Conservation (phyloP, 1,140 invertebrate genomes). For the Frieseomelitta varia region DNA sequence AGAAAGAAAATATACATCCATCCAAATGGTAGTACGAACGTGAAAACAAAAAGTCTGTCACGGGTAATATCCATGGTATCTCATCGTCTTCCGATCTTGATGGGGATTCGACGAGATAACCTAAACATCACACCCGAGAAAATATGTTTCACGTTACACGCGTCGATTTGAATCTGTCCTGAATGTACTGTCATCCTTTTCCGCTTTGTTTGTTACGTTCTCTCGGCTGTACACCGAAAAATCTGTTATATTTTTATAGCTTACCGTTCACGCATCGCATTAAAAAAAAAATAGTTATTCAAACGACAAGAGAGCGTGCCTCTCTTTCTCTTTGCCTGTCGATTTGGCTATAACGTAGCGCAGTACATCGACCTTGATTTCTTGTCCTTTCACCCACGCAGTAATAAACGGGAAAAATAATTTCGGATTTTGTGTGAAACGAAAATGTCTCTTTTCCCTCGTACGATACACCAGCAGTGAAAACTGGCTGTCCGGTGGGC, state of each 20-base stretch:
- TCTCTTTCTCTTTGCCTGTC: slow-evolving; percentile 22
- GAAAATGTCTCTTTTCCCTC: background rate
- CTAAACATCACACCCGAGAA: slow-evolving; percentile 34
- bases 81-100: slow-evolving; percentile 41
- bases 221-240: background rate
- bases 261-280: slow-evolving; percentile 14
- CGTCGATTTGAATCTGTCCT: slow-evolving; percentile 27
- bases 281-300: slow-evolving; percentile 14
- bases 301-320: slow-evolving; percentile 26
- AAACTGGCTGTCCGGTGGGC: slow-evolving; percentile 18
- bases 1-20: slow-evolving; percentile 5
- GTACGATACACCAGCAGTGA: background rate
- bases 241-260: slow-evolving; percentile 29
- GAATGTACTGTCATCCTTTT: slow-evolving; percentile 39
- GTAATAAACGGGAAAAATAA: background rate
- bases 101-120: slow-evolving; percentile 35
- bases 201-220: background rate
- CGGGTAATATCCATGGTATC: slow-evolving; percentile 27
- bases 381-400: slow-evolving; percentile 36
- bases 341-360: slow-evolving; percentile 1
- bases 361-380: slow-evolving; percentile 33
- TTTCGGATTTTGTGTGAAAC: background rate
- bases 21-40: background rate
- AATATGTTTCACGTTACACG: slow-evolving; percentile 29
- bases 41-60: slow-evolving; percentile 18